A percentile compares a stretch with the other conserved stretches of the same genome.
phyloP scores from a whole-genome alignment of 2,797 vertebrate genomes.

The Sebastes cheni region DNA sequence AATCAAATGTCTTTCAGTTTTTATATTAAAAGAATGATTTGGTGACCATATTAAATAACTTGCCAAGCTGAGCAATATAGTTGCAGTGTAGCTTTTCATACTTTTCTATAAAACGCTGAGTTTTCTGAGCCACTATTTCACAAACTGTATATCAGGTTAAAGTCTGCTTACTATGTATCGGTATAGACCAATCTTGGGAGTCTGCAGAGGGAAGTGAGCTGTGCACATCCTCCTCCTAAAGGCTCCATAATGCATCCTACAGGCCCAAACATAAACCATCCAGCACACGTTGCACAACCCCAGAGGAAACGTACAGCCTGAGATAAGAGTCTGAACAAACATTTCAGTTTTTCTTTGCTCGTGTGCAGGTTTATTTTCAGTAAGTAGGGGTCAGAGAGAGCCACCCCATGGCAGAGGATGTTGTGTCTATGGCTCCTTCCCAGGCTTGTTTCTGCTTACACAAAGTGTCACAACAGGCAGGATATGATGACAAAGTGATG shows the following conservation, averaged over 20 bases:
- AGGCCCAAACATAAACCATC: conserved; percentile 51
- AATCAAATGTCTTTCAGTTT: conserved; percentile 1
- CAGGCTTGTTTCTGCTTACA: conserved; percentile 66
- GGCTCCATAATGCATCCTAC: conserved; percentile 55
- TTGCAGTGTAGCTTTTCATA: neutral
- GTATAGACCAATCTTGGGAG: conserved; percentile 12
- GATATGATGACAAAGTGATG: conserved; percentile 48
- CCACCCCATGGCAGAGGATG: conserved; percentile 56
- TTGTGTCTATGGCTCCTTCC: conserved; percentile 66
- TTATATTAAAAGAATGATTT: neutral
- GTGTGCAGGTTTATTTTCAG: conserved; percentile 55
- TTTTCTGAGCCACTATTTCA: neutral
- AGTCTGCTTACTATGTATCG: conserved; percentile 16
- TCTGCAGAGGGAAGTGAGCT: conserved; percentile 30
- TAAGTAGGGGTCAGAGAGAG: conserved; percentile 32
- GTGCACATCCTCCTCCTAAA: conserved; percentile 36
- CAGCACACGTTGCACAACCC: conserved; percentile 41
- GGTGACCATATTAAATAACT: neutral
- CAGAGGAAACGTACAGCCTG: conserved; percentile 65
- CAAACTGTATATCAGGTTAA: neutral
- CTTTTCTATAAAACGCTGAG: neutral
- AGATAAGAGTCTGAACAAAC: conserved; percentile 72
- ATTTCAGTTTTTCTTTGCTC: conserved; percentile 45
- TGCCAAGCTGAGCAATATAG: neutral
- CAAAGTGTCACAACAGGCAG: conserved; percentile 58